Evolutionary conservation across 2,888 invertebrate genomes (phyloP).

Genomic region (Boloria euphrosyne): DNA sequence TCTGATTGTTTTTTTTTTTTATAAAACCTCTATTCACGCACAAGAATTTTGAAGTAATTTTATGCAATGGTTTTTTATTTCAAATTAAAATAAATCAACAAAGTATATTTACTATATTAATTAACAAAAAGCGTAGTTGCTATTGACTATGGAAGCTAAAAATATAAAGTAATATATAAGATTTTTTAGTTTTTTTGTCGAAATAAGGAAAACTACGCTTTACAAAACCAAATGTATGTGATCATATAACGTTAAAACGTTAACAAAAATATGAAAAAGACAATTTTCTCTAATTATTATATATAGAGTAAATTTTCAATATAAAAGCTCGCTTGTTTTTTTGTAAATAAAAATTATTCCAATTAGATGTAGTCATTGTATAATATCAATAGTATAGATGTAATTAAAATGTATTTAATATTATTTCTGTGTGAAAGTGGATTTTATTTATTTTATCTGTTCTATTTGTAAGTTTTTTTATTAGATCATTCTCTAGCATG

Average conservation of each 20-base stretch:
- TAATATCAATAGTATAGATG: slow-evolving; percentile 70
- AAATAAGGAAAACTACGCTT: slow-evolving; percentile 2
- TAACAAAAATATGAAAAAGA: slow-evolving; percentile 44
- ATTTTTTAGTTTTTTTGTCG: slow-evolving; percentile 6
- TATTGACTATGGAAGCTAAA: too few species aligned
- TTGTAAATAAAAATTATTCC: slow-evolving; percentile 78
- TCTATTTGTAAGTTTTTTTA: slow-evolving; percentile 26
- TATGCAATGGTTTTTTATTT: slow-evolving; percentile 9
- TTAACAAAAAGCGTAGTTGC: not conserved
- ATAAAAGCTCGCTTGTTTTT: slow-evolving; percentile 52
- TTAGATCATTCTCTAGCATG: not conserved
- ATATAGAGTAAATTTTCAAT: slow-evolving; percentile 41
- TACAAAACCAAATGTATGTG: slow-evolving; percentile 24
- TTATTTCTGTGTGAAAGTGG: slow-evolving; percentile 48
- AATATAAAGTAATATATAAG: not conserved
- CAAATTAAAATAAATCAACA: slow-evolving; percentile 3
- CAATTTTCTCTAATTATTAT: slow-evolving; percentile 48
- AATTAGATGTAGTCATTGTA: slow-evolving; percentile 73
- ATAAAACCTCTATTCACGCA: not conserved
- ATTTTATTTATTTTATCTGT: slow-evolving; percentile 46
- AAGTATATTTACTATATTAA: slow-evolving; percentile 11
- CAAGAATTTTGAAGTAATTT: not conserved
- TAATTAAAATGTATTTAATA: slow-evolving; percentile 64
- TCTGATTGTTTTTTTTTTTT: not conserved
- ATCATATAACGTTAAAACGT: slow-evolving; percentile 23